Evolutionary conservation across 2,888 invertebrate species (phyloP).

Genomic region (Mythimna pallens): DNA sequence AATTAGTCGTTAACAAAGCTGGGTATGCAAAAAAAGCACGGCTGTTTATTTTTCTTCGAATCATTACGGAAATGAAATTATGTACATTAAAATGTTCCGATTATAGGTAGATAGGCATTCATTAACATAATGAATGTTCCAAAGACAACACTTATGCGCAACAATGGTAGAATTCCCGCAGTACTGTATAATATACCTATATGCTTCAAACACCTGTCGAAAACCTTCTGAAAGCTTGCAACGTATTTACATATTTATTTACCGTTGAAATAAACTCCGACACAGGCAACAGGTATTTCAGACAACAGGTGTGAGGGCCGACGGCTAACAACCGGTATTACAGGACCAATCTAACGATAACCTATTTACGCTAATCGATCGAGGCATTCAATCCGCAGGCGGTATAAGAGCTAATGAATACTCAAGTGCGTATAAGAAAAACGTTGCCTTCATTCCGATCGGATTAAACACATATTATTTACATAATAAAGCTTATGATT

Average conservation of each 20-base stretch:
- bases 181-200: background rate
- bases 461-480: constrained; percentile 29
- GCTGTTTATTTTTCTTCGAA: constrained; percentile 27
- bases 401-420: constrained; percentile 30
- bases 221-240: constrained; percentile 5
- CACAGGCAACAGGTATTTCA: background rate
- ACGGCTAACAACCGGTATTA: constrained; percentile 6
- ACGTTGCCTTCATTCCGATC: constrained; percentile 15
- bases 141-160: constrained; percentile 6
- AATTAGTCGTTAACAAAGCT: background rate
- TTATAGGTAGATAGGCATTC: constrained; percentile 20
- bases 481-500: constrained; percentile 41
- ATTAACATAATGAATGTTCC: background rate
- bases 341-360: constrained; percentile 18
- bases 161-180: background rate
- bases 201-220: constrained; percentile 6
- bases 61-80: constrained; percentile 8
- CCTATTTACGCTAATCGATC: constrained; percentile 21
- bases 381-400: constrained; percentile 1
- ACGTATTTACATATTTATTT: background rate
- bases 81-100: constrained; percentile 19
- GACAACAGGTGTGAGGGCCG: constrained; percentile 13
- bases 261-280: constrained; percentile 3
- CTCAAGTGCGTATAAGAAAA: constrained; percentile 7
- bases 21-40: constrained; percentile 1